A percentile compares a stretch with the other conserved stretches of the same genome.
phyloP scores from a whole-genome alignment of 35 echinoderm and acorn worm genomes.

The Acanthaster planci region DNA sequence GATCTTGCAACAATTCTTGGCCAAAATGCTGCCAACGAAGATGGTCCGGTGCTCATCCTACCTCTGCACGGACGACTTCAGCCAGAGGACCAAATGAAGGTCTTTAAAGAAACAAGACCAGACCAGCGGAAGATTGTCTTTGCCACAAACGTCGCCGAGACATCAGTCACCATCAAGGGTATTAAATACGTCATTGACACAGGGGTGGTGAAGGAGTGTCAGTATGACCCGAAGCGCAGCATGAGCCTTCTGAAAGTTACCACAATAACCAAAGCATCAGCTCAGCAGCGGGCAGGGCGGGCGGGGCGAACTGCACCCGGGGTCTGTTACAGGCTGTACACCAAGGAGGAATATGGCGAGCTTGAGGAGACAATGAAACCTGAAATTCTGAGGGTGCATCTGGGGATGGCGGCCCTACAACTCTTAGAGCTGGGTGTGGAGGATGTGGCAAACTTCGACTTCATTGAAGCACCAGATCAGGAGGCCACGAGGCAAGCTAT shows the following conservation, averaged over 20 bases:
- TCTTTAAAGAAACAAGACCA: conserved; percentile 16
- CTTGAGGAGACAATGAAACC: conserved; percentile 43
- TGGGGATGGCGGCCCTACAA: conserved; percentile 47
- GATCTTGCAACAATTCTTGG: conserved; percentile 31
- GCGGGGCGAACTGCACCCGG: conserved; percentile 42
- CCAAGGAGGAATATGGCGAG: conserved; percentile 32
- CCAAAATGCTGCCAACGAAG: not conserved
- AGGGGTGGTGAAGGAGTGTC: conserved; percentile 49
- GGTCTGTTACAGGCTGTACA: conserved; percentile 38
- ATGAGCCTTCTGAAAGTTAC: conserved; percentile 58
- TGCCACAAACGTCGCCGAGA: conserved; percentile 57
- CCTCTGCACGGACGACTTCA: conserved; percentile 54
- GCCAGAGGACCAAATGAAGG: conserved; percentile 46
- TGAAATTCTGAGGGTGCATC: conserved; percentile 54
- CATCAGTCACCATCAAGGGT: conserved; percentile 51
- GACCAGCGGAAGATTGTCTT: conserved; percentile 51
- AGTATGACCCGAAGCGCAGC: conserved; percentile 45
- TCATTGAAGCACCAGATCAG: conserved; percentile 40
- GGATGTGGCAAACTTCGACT: conserved; percentile 39
- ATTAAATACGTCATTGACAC: conserved; percentile 51
- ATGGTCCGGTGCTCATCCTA: conserved; percentile 27
- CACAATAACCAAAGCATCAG: conserved; percentile 35
- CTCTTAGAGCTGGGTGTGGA: conserved; percentile 47
- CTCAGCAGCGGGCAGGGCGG: conserved; percentile 42
- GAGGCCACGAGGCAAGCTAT: conserved; percentile 45